Percentiles rank a stretch among this genome's conserved stretches.
These are phyloP conservation scores for Goniozus legneri DNA, from an alignment of 1,140 invertebrate species.

Conservation along the genomic window DNA sequence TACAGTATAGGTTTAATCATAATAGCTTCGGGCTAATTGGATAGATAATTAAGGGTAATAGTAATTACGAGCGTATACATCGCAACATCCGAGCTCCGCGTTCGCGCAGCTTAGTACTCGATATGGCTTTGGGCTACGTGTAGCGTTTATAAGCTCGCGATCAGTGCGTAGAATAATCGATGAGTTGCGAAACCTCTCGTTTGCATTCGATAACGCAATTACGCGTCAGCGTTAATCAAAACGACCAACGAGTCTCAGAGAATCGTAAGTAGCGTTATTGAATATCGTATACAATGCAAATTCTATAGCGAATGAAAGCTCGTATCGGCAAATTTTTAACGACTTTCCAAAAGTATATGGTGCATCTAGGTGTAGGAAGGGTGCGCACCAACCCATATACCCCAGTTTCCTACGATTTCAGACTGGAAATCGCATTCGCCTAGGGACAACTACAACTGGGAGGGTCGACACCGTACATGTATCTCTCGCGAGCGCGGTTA, in stretches of 20 bases:
- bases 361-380: too few species aligned
- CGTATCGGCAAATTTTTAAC: too few species aligned
- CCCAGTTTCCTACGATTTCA: slow-evolving; percentile 3
- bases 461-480: slow-evolving; percentile 3
- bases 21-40: slow-evolving; percentile 55
- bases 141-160: slow-evolving; percentile 42
- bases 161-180: too few species aligned
- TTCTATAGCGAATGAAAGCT: too few species aligned
- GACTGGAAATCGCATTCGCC: slow-evolving; percentile 12
- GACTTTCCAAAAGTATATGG: too few species aligned
- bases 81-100: slow-evolving; percentile 31
- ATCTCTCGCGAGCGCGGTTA: slow-evolving; percentile 16
- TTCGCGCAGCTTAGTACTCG: slow-evolving; percentile 46
- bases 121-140: slow-evolving; percentile 50
- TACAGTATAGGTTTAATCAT: slow-evolving; percentile 55
- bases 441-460: slow-evolving; percentile 1
- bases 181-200: too few species aligned
- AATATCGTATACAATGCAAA: too few species aligned
- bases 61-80: slow-evolving; percentile 51
- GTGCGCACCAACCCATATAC: too few species aligned
- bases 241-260: too few species aligned
- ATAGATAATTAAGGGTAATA: slow-evolving; percentile 57
- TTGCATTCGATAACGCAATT: too few species aligned
- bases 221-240: too few species aligned
- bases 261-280: too few species aligned